phyloP scores from a whole-genome alignment of 2,113 vertebrate genomes.

The Crotalus viridis region DNA sequence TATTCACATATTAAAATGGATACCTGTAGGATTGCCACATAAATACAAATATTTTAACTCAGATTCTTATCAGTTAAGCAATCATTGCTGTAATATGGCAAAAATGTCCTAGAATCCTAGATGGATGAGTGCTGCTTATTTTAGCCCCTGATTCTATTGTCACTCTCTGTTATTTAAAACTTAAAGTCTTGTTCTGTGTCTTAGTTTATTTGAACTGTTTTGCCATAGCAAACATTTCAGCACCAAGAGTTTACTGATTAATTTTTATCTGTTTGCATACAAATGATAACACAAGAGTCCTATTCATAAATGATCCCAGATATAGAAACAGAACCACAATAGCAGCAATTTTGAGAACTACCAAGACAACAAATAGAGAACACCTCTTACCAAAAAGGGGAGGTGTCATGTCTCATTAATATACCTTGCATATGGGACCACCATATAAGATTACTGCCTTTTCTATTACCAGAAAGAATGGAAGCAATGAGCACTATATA shows the following conservation, averaged over 20 bases:
- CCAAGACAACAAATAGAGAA: background rate
- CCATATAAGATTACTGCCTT: background rate
- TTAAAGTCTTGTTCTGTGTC: background rate
- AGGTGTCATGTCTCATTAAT: background rate
- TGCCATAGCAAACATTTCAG: background rate
- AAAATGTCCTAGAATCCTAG: background rate
- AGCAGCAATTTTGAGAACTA: background rate
- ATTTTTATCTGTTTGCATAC: background rate
- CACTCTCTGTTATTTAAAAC: background rate
- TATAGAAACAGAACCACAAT: background rate
- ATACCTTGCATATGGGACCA: background rate
- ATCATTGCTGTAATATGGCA: background rate
- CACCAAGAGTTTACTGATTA: background rate
- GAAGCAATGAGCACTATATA: background rate
- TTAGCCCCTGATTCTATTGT: slow-evolving; percentile 12
- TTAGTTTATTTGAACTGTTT: background rate
- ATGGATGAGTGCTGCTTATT: background rate
- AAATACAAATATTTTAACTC: background rate
- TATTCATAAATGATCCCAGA: background rate
- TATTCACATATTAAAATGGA: background rate
- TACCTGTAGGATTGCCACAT: background rate
- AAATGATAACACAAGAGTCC: background rate
- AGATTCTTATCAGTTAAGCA: background rate
- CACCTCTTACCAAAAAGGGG: background rate
- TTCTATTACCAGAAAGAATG: background rate